A percentile compares a stretch with the other conserved stretches of the same genome.
These are phyloP conservation scores for Agapornis canus DNA, from an alignment of 2,797 vertebrate species.

Conservation along the genomic window DNA sequence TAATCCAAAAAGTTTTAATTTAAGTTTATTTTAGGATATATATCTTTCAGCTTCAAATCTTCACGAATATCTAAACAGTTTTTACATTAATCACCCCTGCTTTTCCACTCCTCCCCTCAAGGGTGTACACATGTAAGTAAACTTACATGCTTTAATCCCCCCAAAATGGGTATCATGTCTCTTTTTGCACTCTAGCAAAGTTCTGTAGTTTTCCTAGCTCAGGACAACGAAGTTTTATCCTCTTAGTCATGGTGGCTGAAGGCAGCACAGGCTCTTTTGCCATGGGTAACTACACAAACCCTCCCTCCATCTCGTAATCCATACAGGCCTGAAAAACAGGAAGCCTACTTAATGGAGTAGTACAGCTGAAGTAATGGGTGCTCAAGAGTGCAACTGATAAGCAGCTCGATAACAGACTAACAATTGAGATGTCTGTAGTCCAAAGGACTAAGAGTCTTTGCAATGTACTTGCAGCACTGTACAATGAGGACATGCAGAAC, in stretches of 20 bases:
- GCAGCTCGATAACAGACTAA: conserved; percentile 1
- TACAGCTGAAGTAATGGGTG: background rate
- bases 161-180: background rate
- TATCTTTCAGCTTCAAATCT: background rate
- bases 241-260: background rate
- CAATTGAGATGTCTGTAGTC: background rate
- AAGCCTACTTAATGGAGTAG: background rate
- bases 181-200: background rate
- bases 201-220: background rate
- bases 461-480: background rate
- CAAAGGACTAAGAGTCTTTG: conserved; percentile 15
- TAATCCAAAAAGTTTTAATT: background rate
- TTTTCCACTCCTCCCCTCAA: background rate
- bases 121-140: background rate
- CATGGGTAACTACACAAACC: background rate
- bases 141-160: background rate
- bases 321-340: background rate
- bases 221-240: background rate
- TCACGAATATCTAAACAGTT: background rate
- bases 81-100: background rate
- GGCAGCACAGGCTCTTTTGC: background rate
- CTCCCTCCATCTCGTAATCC: background rate
- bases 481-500: background rate
- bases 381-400: background rate
- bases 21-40: background rate